Conservation (phyloP, 2,797 vertebrate species). For the Bryconaethiops microstoma region DNA sequence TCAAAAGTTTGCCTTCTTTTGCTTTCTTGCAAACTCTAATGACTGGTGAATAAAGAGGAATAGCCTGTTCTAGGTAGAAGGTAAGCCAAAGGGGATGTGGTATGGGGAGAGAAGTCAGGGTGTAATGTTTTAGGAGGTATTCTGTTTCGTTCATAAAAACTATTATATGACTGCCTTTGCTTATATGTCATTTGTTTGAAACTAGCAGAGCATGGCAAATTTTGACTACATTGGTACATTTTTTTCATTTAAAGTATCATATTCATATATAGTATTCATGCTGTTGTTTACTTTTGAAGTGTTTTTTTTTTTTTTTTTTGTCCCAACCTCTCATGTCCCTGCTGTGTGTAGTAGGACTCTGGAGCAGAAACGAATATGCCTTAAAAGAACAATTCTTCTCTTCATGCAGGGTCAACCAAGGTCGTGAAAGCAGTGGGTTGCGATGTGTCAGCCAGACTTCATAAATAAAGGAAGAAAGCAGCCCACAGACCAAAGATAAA, state of each 20-base stretch:
- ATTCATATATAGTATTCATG: background rate
- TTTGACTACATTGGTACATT: background rate
- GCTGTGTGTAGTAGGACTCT: background rate
- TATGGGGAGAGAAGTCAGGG: background rate
- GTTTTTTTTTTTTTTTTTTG: background rate
- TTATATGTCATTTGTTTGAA: conserved; percentile 26
- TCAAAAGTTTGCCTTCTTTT: conserved; percentile 42
- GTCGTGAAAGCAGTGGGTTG: conserved; percentile 45
- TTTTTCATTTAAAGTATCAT: background rate
- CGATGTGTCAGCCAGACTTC: conserved; percentile 43
- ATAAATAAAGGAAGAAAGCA: conserved; percentile 49
- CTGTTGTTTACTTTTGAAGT: conserved; percentile 9
- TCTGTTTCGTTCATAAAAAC: background rate
- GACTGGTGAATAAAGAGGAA: conserved; percentile 13
- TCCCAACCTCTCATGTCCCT: background rate
- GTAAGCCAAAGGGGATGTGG: background rate
- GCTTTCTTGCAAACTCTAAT: conserved; percentile 9
- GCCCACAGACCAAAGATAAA: conserved; percentile 44
- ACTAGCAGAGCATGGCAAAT: background rate
- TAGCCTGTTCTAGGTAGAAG: background rate
- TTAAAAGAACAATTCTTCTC: conserved; percentile 34
- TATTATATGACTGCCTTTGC: background rate
- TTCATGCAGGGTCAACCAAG: conserved; percentile 40
- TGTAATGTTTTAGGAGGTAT: background rate
- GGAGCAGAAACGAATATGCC: conserved; percentile 19